Evolutionary conservation across 2,888 invertebrate species (phyloP).

Genomic region (Tinea semifulvella): DNA sequence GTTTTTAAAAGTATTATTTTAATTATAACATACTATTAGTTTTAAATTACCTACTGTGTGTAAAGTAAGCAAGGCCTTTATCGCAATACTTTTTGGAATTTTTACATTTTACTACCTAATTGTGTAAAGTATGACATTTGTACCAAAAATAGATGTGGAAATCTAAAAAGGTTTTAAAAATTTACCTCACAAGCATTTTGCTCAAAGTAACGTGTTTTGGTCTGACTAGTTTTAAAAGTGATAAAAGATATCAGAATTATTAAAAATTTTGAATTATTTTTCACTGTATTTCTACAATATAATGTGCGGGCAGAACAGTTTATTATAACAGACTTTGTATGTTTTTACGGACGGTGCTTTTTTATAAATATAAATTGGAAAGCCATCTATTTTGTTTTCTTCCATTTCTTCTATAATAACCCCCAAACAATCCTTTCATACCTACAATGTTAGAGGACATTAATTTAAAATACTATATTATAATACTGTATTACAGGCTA

Average conservation of each 20-base stretch:
- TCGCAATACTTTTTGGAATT: not conserved
- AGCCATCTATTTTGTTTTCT: constrained; percentile 24
- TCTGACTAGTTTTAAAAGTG: constrained; percentile 9
- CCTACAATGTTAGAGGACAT: not conserved
- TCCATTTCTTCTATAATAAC: too few species aligned
- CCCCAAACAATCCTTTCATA: too few species aligned
- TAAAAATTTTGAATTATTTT: not conserved
- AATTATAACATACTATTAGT: constrained; percentile 9
- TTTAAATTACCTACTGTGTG: constrained; percentile 3
- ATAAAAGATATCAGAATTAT: not conserved
- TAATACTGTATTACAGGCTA: too few species aligned
- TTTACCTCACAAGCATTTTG: constrained; percentile 1
- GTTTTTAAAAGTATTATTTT: constrained; percentile 20
- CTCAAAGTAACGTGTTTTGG: constrained; percentile 1
- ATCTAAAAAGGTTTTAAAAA: not conserved
- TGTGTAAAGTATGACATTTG: not conserved
- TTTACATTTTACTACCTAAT: constrained; percentile 1
- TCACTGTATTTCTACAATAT: not conserved
- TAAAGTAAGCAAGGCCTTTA: constrained; percentile 6
- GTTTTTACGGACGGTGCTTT: constrained; percentile 65
- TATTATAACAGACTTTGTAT: constrained; percentile 58
- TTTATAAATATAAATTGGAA: constrained; percentile 52
- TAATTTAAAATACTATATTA: too few species aligned
- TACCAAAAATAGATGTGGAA: not conserved
- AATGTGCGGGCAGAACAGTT: constrained; percentile 17